Percentiles rank a stretch among this genome's conserved stretches.
Conservation (phyloP, 2,113 vertebrate genomes). For the Pygoscelis antarcticus region DNA sequence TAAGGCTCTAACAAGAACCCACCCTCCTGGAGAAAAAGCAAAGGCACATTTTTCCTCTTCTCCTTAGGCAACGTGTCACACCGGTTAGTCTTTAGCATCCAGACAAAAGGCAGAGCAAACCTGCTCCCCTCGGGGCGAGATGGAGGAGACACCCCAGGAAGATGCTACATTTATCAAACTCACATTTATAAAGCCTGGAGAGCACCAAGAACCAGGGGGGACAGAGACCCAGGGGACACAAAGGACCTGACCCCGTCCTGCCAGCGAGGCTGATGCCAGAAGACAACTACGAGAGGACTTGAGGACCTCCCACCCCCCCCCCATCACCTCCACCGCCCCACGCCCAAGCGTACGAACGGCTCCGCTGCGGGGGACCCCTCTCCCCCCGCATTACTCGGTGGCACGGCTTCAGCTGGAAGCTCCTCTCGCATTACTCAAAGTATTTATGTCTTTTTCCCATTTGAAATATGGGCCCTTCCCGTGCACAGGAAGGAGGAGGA, state of each 20-base stretch:
- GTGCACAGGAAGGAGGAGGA: conserved; percentile 55
- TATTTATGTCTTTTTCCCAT: conserved; percentile 40
- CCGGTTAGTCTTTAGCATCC: rapidly evolving
- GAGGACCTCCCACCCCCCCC: not conserved
- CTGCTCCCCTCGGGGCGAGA: rapidly evolving
- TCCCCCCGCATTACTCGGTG: not conserved
- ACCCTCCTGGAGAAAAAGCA: not conserved
- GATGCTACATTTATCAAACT: not conserved
- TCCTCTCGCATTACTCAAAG: conserved; percentile 13
- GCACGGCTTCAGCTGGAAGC: conserved; percentile 35
- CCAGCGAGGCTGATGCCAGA: rapidly evolving
- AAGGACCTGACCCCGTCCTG: not conserved
- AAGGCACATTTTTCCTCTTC: not conserved
- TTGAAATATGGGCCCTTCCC: conserved; percentile 40
- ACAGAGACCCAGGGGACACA: not conserved
- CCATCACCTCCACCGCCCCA: rapidly evolving
- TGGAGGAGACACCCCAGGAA: rapidly evolving
- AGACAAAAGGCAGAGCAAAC: not conserved
- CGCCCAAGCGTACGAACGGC: rapidly evolving
- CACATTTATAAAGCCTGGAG: not conserved
- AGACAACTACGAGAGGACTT: not conserved
- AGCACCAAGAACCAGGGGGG: not conserved
- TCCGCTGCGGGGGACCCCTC: not conserved
- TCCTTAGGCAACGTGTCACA: rapidly evolving
- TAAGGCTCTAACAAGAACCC: not conserved